Evolutionary conservation across 2,797 vertebrate species (phyloP), one percentile per base, ranked within the genome.

Genomic region (Eulemur albifrons): DNA sequence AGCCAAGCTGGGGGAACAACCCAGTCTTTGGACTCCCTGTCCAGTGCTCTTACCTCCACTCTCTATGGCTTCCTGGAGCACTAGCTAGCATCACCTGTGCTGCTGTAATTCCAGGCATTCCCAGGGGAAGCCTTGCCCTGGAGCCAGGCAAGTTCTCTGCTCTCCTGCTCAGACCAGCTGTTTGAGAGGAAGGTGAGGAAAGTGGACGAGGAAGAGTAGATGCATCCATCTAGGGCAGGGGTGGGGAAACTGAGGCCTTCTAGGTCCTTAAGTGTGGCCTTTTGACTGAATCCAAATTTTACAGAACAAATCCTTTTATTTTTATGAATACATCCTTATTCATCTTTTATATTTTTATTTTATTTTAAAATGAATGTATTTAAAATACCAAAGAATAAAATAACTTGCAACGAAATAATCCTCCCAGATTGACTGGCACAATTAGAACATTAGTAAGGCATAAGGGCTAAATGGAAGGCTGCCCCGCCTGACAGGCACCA

Each of bases 221-320:
- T 9, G 2, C 7, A 14, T 27, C 2, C 0, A 7, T 2, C 18
- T 48, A n/a, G 32, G 63, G 63, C 32, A 18, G 32, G 15, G 32
- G 32, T 20, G 32, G 7, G 61, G 61, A 17, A 63, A 14, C 30
- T 32, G 30, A 7, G 30, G 30, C 61, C 61, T 63, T n/a, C 32
- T 18, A n/a, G 32, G 32, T 65, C 32, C 4, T n/a, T 65, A 65
- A 65, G 63, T 20, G 1, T 4, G 4, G 63, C 63, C 63, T n/a
- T 65, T 65, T 10, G 32, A 65, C 3, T n/a, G 32, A 65, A 9
- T 65, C 32, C 63, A 65, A 35, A 65, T 65, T 65, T 65, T 65
- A 9, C 2, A n/a, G 63, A n/a, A n/a, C 63, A 65, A 65, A n/a
- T 18, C 17, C 15, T 65, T 65, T n/a, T 65, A 65, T 18, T 65